phyloP scores from a whole-genome alignment of 2,797 vertebrate species.

The Myotis vivesi region DNA sequence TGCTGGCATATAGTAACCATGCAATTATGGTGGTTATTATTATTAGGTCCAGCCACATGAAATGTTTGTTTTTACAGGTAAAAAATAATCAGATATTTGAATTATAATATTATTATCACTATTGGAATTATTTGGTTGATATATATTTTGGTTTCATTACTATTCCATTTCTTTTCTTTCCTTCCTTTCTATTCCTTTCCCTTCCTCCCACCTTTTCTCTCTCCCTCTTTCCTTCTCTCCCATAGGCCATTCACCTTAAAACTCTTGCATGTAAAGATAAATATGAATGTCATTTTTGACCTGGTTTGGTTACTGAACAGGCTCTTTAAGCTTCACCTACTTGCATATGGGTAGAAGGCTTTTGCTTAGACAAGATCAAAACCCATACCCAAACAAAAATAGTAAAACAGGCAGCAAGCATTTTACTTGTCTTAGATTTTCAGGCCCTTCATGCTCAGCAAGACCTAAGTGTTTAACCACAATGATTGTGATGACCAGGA shows the following conservation, averaged over 20 bases:
- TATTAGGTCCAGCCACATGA: background rate
- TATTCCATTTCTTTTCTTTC: background rate
- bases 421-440: conserved; percentile 22
- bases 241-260: background rate
- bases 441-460: conserved; percentile 15
- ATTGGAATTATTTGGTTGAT: background rate
- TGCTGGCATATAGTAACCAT: background rate
- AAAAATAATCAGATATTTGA: background rate
- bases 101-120: background rate
- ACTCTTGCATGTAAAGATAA: background rate
- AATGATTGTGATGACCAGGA: conserved; percentile 63
- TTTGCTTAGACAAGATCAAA: conserved; percentile 45
- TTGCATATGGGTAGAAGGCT: background rate
- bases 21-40: background rate
- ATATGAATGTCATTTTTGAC: background rate
- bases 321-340: background rate
- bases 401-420: background rate
- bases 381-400: background rate
- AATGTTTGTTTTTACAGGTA: conserved; percentile 13
- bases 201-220: background rate
- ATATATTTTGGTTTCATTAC: background rate
- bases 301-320: background rate
- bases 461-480: conserved; percentile 22
- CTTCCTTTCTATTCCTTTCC: background rate
- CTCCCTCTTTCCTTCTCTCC: background rate